Evolutionary conservation across 2,888 invertebrate genomes (phyloP).

Genomic region (Macrophya annulata): DNA sequence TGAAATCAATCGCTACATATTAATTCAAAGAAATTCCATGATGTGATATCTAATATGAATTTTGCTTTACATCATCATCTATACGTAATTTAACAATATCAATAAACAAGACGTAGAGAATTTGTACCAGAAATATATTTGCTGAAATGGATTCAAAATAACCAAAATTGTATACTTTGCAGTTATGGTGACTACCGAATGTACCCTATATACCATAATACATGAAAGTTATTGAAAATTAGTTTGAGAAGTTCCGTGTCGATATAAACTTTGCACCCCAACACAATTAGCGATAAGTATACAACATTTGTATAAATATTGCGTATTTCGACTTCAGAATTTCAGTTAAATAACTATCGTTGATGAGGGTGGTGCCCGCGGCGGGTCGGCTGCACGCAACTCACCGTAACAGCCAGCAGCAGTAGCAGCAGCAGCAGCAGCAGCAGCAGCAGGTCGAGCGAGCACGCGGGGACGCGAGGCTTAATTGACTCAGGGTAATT

Average conservation of each 20-base stretch:
- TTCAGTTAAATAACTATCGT: not conserved
- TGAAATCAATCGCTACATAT: not conserved
- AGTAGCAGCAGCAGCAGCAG: not conserved
- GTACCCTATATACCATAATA: not conserved
- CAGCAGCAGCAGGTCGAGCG: conserved; percentile 9
- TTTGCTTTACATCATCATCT: not conserved
- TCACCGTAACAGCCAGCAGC: conserved; percentile 43
- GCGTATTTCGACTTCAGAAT: not conserved
- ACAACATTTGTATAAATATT: not conserved
- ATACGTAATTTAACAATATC: not conserved
- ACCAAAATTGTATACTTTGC: not conserved
- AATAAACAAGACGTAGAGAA: not conserved
- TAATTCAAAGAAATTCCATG: too few relatives aligned
- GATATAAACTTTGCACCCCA: not conserved
- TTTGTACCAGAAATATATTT: not conserved
- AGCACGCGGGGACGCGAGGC: conserved; percentile 64
- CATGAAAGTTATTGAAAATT: conserved; percentile 3
- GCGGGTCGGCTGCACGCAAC: conserved; percentile 28
- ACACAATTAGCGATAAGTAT: conserved; percentile 24
- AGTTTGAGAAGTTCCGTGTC: not conserved
- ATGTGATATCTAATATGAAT: not conserved
- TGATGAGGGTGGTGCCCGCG: not conserved
- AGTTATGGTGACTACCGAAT: too few relatives aligned
- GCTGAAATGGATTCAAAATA: not conserved
- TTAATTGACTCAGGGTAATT: conserved; percentile 79